Percentiles rank a stretch among this genome's conserved stretches.
Evolutionary conservation across 2,113 vertebrate genomes (phyloP).

Genomic region (Scopus umbretta): DNA sequence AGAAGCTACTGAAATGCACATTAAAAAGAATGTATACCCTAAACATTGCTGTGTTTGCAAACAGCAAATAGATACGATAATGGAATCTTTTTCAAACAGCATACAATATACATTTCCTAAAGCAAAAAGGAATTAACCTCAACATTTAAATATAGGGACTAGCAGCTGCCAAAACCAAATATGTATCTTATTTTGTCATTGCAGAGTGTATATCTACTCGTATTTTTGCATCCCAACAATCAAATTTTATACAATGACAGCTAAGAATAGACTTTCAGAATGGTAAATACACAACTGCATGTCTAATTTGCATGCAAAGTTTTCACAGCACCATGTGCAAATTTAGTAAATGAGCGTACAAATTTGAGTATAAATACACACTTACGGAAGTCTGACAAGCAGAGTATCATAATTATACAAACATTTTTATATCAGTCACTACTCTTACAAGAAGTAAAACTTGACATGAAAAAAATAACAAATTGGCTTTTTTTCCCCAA

Average conservation of each 20-base stretch:
- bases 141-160: neutral
- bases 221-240: neutral
- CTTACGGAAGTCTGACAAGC: neutral
- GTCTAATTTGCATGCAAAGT: neutral
- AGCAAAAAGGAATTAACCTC: neutral
- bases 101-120: neutral
- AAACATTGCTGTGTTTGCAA: neutral
- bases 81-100: neutral
- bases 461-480: neutral
- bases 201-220: neutral
- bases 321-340: accelerated
- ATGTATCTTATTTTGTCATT: neutral
- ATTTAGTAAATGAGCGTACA: neutral
- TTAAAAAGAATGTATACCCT: neutral
- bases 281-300: neutral
- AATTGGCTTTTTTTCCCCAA: neutral
- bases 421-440: neutral
- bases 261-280: neutral
- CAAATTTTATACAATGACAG: neutral
- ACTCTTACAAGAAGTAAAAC: neutral
- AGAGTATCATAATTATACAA: neutral
- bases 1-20: neutral
- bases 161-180: neutral
- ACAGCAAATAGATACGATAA: neutral
- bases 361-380: neutral